Evolutionary conservation across 2,797 vertebrate species (phyloP).

Genomic region (Setipinna tenuifilis): DNA sequence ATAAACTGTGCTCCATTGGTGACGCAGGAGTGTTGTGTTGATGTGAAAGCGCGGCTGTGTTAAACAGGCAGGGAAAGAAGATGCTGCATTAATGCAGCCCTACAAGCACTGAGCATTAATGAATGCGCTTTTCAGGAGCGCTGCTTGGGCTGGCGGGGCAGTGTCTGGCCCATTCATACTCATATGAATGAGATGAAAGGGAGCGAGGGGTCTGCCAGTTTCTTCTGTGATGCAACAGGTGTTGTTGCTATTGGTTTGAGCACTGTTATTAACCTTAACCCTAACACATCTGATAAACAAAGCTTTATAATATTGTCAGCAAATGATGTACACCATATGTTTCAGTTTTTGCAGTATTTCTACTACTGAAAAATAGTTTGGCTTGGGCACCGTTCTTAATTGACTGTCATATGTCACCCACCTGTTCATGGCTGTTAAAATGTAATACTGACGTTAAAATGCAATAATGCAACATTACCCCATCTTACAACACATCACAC

Average conservation of each 20-base stretch:
- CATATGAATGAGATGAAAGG: constrained; percentile 70
- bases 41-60: constrained; percentile 50
- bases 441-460: not conserved
- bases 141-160: constrained; percentile 59
- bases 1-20: not conserved
- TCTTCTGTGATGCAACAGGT: not conserved
- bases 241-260: not conserved
- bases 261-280: not conserved
- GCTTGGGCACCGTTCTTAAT: not conserved
- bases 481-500: too few relatives aligned
- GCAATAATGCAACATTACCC: not conserved
- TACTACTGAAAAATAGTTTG: not conserved
- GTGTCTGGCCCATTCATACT: constrained; percentile 68
- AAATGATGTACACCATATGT: not conserved
- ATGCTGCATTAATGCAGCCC: constrained; percentile 50
- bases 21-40: constrained; percentile 39
- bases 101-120: constrained; percentile 57
- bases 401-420: not conserved
- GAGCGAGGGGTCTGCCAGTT: too few relatives aligned
- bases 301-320: not conserved
- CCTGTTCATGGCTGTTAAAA: not conserved
- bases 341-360: not conserved
- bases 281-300: not conserved
- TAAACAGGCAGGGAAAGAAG: constrained; percentile 39
- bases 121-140: constrained; percentile 57